Evolutionary conservation across 1,140 invertebrate genomes (phyloP), one percentile per base, ranked within the genome.

Genomic region (Eumeta japonica): DNA sequence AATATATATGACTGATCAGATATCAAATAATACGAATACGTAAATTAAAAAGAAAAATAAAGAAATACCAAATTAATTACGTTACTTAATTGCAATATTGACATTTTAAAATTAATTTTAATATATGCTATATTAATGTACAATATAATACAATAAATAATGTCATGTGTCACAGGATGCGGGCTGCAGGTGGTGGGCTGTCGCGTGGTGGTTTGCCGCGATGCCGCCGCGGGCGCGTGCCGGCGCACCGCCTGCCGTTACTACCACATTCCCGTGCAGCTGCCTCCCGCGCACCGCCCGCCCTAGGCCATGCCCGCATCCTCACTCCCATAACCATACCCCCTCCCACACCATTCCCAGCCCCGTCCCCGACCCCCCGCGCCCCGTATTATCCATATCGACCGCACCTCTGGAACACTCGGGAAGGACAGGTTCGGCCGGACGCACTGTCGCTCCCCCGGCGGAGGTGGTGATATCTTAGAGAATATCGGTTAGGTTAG

Each of bases 151-250:
- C n/a, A n/a, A n/a, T n/a, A n/a, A n/a, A n/a, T n/a, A n/a, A n/a
- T n/a, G n/a, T n/a, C n/a, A n/a, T n/a, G n/a, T n/a, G n/a, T n/a
- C 74, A 9, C 79, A 94, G 91, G 90, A 82, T 89, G 90, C 79
- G 83, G 83, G 72, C 89, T 94, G 81, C 90, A 94, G 83, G 88
- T 93, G 80, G 86, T 86, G 79, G 90, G 92, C 77, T 89, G 90
- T 73, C 86, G 89, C 75, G 91, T 94, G 79, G 90, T 90, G 70
- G 91, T 94, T 58, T 95, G 92, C 79, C 88, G 90, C 70, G 91
- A 94, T 82, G 89, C 89, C 72, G 90, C 89, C 60, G 91, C 90
- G 71, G 90, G 90, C 63, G 85, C 88, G 72, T 94, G 91, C 77
- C 82, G 84, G 58, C 87, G 90, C 68, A 85, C 88, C 70, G 82